These are phyloP conservation scores for Microplitis mediator DNA, from an alignment of 1,140 invertebrate genomes.

Conservation along the genomic window DNA sequence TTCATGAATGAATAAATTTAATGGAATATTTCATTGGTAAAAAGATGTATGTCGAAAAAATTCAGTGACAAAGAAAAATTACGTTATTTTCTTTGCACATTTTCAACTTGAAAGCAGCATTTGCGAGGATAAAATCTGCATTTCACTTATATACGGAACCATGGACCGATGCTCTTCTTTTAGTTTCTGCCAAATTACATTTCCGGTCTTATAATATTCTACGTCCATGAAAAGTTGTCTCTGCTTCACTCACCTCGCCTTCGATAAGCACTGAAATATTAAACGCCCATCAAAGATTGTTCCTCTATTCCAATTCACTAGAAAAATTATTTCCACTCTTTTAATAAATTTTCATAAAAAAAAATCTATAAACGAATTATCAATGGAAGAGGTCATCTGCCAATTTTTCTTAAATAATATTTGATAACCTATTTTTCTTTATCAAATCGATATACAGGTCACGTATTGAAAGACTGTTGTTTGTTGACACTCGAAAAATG, in stretches of 20 bases:
- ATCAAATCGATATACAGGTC: slow-evolving; percentile 10
- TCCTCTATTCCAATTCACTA: no score
- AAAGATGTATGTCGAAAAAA: neutral
- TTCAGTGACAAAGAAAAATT: neutral
- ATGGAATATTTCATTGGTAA: neutral
- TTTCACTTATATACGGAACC: slow-evolving; percentile 44
- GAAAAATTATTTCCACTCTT: no score
- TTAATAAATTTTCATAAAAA: no score
- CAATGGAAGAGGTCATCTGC: no score
- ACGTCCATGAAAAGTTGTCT: slow-evolving; percentile 25
- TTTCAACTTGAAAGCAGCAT: neutral
- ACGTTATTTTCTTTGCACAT: neutral
- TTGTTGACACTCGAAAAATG: no score
- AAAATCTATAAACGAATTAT: no score
- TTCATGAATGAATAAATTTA: no score
- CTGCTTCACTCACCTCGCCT: neutral
- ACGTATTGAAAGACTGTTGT: no score
- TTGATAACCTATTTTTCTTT: no score
- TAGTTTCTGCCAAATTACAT: slow-evolving; percentile 44
- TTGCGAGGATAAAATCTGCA: slow-evolving; percentile 32
- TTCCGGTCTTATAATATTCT: slow-evolving; percentile 46
- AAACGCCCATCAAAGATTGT: no score
- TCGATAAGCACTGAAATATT: no score
- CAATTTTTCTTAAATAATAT: no score
- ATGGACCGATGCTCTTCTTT: slow-evolving; percentile 38